Percentiles rank a stretch among this genome's conserved stretches.
These are phyloP conservation scores for Dipodomys merriami DNA, from an alignment of 2,113 vertebrate genomes.

Conservation along the genomic window DNA sequence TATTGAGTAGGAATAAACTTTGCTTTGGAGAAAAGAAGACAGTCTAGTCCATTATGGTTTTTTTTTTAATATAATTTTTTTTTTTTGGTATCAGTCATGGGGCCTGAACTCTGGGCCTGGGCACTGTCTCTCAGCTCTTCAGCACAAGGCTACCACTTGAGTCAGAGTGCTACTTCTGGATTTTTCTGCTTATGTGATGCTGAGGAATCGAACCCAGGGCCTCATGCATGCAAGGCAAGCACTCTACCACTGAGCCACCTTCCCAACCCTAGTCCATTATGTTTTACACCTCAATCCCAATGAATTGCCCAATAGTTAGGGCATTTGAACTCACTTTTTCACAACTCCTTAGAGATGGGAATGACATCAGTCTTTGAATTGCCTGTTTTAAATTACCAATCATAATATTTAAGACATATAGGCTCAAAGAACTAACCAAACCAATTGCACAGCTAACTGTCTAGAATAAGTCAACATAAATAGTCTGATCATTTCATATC, in stretches of 20 bases:
- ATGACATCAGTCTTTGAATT: neutral
- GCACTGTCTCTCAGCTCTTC: too few species aligned
- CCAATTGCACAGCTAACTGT: neutral
- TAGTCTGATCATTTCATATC: neutral
- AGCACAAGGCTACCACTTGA: too few species aligned
- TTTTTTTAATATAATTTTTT: too few species aligned
- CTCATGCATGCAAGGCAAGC: too few species aligned
- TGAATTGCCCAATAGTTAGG: neutral
- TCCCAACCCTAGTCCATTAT: neutral
- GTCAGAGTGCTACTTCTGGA: too few species aligned
- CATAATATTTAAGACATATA: neutral
- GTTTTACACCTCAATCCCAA: constrained; percentile 26
- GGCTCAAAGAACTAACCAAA: neutral
- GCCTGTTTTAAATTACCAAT: neutral
- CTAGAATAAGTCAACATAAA: constrained; percentile 3
- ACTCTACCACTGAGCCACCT: too few species aligned
- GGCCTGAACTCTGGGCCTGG: too few species aligned
- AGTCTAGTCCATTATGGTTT: neutral
- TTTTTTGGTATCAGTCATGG: too few species aligned
- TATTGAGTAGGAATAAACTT: neutral
- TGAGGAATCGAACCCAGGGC: too few species aligned
- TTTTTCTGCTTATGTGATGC: too few species aligned
- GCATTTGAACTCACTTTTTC: neutral
- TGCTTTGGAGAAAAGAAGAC: constrained; percentile 8
- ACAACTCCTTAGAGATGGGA: neutral